Evolutionary conservation across 1,140 invertebrate genomes (phyloP).

Genomic region (Heterodera carotae): DNA sequence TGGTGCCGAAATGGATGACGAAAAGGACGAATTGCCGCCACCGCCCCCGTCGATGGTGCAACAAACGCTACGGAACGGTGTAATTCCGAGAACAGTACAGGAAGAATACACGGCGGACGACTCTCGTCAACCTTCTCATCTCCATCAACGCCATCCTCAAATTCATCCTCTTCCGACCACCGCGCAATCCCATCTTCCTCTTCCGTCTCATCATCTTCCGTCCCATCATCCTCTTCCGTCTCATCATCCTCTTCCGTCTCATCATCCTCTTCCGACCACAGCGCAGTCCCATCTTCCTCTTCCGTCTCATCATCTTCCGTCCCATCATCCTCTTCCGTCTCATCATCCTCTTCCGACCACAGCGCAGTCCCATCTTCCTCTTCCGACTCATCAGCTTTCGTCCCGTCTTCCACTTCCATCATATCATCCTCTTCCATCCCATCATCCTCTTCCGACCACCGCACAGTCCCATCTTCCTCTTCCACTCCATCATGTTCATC

Average conservation of each 20-base stretch:
- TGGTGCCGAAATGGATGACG: neutral
- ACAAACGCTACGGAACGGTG: neutral
- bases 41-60: neutral
- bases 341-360: neutral
- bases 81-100: neutral
- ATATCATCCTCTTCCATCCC: neutral
- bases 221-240: too few species aligned
- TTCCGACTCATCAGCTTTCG: neutral
- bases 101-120: neutral
- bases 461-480: neutral
- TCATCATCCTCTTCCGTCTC: neutral
- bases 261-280: too few species aligned
- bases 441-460: too few species aligned
- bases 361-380: too few species aligned
- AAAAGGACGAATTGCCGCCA: neutral
- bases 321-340: neutral
- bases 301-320: too few species aligned
- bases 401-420: neutral
- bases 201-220: neutral
- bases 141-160: neutral
- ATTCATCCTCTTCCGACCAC: neutral
- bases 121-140: neutral
- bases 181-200: slow-evolving; percentile 2
- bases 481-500: neutral
- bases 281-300: neutral